Conservation (phyloP, 2,888 invertebrate genomes). For the Andrena chrysosceles region DNA sequence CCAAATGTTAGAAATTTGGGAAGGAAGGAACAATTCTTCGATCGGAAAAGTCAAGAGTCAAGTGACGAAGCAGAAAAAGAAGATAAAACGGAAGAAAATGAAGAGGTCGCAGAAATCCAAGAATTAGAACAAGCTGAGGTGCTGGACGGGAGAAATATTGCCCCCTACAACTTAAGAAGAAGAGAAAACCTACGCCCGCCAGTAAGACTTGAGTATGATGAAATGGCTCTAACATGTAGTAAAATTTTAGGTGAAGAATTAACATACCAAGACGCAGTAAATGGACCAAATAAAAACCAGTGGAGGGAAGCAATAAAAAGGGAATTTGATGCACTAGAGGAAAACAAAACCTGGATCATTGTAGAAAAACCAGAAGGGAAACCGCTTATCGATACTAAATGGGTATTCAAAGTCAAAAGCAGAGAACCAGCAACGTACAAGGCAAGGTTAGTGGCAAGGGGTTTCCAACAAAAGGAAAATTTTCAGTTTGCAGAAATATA, state of each 20-base stretch:
- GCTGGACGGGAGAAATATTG: too few species aligned
- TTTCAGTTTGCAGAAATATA: slow-evolving; percentile 73
- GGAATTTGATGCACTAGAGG: slow-evolving; percentile 20
- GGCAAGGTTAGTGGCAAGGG: slow-evolving; percentile 60
- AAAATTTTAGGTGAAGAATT: not conserved
- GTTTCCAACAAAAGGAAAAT: slow-evolving; percentile 72
- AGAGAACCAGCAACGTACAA: slow-evolving; percentile 72
- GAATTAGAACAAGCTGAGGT: too few species aligned
- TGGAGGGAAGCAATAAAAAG: slow-evolving; percentile 27
- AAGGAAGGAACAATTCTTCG: too few species aligned
- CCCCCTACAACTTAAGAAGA: not conserved
- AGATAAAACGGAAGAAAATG: too few species aligned
- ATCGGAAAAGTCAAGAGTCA: too few species aligned
- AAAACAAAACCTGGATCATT: slow-evolving; percentile 55
- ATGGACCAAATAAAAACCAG: not conserved
- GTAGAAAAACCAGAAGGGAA: slow-evolving; percentile 3
- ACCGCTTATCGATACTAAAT: slow-evolving; percentile 60
- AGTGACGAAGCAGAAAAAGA: too few species aligned
- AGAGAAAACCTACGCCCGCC: not conserved
- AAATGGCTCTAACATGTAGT: not conserved
- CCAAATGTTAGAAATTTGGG: too few species aligned
- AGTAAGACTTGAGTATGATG: not conserved
- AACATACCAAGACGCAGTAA: slow-evolving; percentile 1
- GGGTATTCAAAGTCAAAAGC: slow-evolving; percentile 66
- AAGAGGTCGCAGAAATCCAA: too few species aligned